Percentiles rank a stretch among this genome's conserved stretches.
These are phyloP conservation scores for Druon quercuslanigerum DNA, from an alignment of 1,140 invertebrate genomes.

Conservation along the genomic window DNA sequence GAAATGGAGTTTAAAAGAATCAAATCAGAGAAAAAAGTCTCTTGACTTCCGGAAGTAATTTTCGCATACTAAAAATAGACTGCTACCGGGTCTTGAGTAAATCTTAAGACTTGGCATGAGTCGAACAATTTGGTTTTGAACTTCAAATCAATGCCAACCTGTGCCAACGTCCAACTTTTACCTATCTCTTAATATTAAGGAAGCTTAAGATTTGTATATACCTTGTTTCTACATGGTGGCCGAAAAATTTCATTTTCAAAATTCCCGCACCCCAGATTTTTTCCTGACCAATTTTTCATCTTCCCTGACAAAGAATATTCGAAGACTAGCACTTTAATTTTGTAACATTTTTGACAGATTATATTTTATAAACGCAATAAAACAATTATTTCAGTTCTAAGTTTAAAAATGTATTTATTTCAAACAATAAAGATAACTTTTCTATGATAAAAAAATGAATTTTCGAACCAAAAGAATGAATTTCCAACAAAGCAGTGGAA, in stretches of 20 bases:
- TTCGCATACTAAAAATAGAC: neutral
- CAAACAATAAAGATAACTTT: too few relatives aligned
- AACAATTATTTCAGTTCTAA: neutral
- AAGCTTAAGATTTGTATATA: neutral
- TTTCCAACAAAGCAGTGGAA: neutral
- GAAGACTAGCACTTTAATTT: too few relatives aligned
- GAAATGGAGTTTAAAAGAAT: neutral
- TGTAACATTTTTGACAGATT: too few relatives aligned
- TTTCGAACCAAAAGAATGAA: too few relatives aligned
- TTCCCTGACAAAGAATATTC: too few relatives aligned
- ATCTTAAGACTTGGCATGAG: constrained; percentile 3
- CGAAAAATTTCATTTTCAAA: too few relatives aligned
- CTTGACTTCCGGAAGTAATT: constrained; percentile 23
- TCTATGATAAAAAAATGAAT: too few relatives aligned
- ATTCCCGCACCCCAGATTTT: too few relatives aligned
- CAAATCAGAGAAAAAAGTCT: neutral
- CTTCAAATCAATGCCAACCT: constrained; percentile 16
- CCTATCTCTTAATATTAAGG: neutral
- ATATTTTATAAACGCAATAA: neutral
- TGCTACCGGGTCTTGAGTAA: constrained; percentile 21
- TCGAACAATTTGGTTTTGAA: constrained; percentile 23
- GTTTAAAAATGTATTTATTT: too few relatives aligned
- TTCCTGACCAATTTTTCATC: too few relatives aligned
- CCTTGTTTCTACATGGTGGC: too few relatives aligned
- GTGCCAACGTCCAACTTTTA: constrained; percentile 10